phyloP scores from a whole-genome alignment of 2,797 vertebrate genomes.

The Eulemur coronatus region DNA sequence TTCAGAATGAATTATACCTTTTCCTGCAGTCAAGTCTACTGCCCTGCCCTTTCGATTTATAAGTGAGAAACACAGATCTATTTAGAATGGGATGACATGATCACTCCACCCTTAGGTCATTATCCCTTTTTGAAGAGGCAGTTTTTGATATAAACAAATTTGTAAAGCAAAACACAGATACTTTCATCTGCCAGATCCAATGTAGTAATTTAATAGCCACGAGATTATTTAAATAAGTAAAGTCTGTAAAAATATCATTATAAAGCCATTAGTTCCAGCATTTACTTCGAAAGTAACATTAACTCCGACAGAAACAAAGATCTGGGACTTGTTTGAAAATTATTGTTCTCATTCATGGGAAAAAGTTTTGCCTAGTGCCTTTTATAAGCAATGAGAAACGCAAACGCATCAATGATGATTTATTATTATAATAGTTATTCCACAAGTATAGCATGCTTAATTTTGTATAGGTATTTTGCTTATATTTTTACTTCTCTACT shows the following conservation, averaged over 20 bases:
- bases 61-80: background rate
- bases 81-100: background rate
- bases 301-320: conserved; percentile 57
- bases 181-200: conserved; percentile 53
- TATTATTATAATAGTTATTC: background rate
- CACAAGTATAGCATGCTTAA: background rate
- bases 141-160: conserved; percentile 52
- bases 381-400: background rate
- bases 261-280: conserved; percentile 50
- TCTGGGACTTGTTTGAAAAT: conserved; percentile 57
- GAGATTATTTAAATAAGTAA: conserved; percentile 50
- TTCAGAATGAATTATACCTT: conserved; percentile 2
- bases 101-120: background rate
- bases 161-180: conserved; percentile 31
- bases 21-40: background rate
- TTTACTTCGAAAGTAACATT: conserved; percentile 55
- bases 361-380: background rate
- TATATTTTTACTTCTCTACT: background rate
- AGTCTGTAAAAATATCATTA: conserved; percentile 55
- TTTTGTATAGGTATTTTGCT: background rate
- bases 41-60: background rate
- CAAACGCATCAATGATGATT: background rate
- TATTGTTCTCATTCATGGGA: background rate
- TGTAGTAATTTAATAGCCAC: conserved; percentile 25
- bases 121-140: background rate